Evolutionary conservation across 35 echinoderm and acorn worm species (phyloP), one percentile per base, ranked within the genome.

Genomic region (Acanthaster planci): DNA sequence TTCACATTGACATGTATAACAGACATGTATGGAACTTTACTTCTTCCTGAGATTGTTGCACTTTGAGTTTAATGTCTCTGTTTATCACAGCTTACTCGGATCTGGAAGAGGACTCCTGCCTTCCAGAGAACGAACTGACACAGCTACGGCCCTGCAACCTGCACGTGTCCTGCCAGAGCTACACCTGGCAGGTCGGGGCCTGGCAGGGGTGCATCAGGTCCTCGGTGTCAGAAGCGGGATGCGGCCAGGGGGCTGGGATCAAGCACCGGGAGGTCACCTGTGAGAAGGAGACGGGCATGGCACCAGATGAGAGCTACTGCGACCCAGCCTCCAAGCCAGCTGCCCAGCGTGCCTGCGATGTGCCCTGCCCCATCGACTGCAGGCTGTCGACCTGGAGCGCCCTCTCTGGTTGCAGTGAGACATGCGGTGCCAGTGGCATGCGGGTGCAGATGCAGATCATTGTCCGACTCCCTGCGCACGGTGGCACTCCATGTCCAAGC

Each of bases 301-400:
- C 83, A n/a, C 88, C 80, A 39, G 86, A 94, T n/a, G 60, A 88
- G 0, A 75, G 55, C 1, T 60, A 87, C 18, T 99, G 96, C 60
- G 85, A 88, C 17, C 32, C 51, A 2, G 76, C 85, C 0, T 83
- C 55, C 14, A 85, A 89, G 40, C 96, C 96, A 1, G 26, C 42
- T 8, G 51, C 34, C 7, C 39, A 38, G 26, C 88, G 85, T 30
- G 18, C 81, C 31, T 99, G 96, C 78, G 82, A 90, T 31, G 67
- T 91, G 42, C 27, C 82, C n/a, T 99, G 96, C 78, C 92, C 96
- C 2, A 75, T 89, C 15, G 92, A 99, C 82, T 99, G 96, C 80
- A 29, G 82, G 54, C 88, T 99, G 32, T 94, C 88, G 67, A 34
- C 86, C 21, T 99, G 85, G 81, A 88, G 91, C 23, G 78, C 84